These are phyloP conservation scores for Rotaria macrura DNA, from an alignment of 2,888 invertebrate genomes.

Conservation along the genomic window DNA sequence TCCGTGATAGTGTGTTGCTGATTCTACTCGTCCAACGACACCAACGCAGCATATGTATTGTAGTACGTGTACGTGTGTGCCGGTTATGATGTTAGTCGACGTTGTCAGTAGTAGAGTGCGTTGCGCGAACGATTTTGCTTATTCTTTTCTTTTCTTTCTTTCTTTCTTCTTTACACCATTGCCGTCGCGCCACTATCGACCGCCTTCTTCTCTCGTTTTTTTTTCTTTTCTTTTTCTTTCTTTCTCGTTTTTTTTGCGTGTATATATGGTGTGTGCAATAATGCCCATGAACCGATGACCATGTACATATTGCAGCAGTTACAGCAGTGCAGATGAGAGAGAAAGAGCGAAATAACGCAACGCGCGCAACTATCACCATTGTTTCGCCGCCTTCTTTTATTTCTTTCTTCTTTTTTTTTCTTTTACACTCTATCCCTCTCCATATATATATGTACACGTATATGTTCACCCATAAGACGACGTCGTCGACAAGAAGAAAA, in stretches of 20 bases:
- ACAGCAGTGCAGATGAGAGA: neutral
- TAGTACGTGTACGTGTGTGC: neutral
- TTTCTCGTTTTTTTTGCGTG: neutral
- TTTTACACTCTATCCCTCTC: neutral
- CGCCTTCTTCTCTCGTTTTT: neutral
- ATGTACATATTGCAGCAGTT: conserved; percentile 17
- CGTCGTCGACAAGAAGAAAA: neutral
- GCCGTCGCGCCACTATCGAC: neutral
- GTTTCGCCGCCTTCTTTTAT: neutral
- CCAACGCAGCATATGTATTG: conserved; percentile 17
- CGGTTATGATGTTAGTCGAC: neutral
- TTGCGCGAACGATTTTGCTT: neutral
- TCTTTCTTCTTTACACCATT: neutral
- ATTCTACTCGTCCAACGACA: neutral
- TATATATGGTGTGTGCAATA: neutral
- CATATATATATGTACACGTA: neutral
- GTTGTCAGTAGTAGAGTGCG: conserved; percentile 1
- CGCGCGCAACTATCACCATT: neutral
- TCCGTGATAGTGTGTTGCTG: neutral
- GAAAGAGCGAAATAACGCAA: neutral
- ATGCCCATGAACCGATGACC: conserved; percentile 22
- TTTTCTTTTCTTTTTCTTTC: neutral
- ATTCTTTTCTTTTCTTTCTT: conserved; percentile 4
- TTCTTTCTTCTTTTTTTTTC: neutral
- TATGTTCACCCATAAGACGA: neutral